Evolutionary conservation across 1,140 invertebrate genomes (phyloP), one percentile per base, ranked within the genome.

Genomic region (Zaprionus africanus): DNA sequence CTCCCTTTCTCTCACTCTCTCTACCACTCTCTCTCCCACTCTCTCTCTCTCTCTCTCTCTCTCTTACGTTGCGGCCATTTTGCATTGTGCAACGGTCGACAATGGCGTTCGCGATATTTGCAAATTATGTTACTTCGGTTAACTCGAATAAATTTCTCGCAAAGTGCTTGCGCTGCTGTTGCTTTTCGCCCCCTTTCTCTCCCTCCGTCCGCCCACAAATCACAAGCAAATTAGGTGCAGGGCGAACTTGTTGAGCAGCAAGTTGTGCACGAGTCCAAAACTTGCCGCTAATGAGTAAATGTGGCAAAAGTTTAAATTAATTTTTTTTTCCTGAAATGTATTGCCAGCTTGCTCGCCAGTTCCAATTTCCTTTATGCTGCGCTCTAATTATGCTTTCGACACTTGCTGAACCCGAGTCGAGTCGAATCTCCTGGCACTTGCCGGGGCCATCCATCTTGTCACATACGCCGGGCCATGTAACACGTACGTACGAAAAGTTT

Each of bases 261-360:
- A 82, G 76, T 80, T 56, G 31, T 19, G 57, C 60, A 19, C 26
- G 41, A 46, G 53, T 76, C 38, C 41, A 65, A 88, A 88, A 88
- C 81, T 88, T 84, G 71, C 68, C 73, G 56, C 81, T 88, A 88
- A 88, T 88, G 84, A 90, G 85, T 88, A 88, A 88, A 88, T 90
- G 84, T 88, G 81, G 84, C 65, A 58, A 88, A 88, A 88, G 84
- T 88, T 88, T 84, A 88, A 88, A 88, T 88, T 88, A 90, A 88
- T 81, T 84, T 88, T 22, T 22, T 78, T 76, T 22, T 17, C 53
- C 46, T 51, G 38, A 81, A 90, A 84, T 81, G 75, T 84, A 75
- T 78, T 78, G 53, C 70, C 67, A 56, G 60, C 54, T 17, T 43
- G 22, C 31, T 49, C 43, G 59, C 26, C 54, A 80, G 73, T 80